Evolutionary conservation across 1,140 invertebrate genomes (phyloP).

Genomic region (Ceratosolen fusciceps): DNA sequence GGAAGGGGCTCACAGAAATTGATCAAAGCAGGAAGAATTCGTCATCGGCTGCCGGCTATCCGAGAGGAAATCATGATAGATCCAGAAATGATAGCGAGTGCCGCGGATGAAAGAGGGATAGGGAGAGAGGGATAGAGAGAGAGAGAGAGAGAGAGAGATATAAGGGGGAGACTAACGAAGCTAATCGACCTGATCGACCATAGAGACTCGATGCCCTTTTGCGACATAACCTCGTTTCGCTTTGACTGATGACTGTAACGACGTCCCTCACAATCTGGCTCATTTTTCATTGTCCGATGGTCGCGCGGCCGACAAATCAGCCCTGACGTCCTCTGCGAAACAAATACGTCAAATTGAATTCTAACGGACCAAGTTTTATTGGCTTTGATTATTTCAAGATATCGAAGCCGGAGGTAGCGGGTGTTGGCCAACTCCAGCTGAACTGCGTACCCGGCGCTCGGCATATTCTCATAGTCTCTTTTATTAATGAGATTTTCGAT

Average conservation of each 20-base stretch:
- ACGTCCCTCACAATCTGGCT: not conserved
- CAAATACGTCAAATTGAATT: constrained; percentile 46
- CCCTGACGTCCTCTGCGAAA: constrained; percentile 21
- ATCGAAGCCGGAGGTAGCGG: not conserved
- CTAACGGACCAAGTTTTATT: not conserved
- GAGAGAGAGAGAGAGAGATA: no score
- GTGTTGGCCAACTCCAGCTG: not conserved
- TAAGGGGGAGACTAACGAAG: not conserved
- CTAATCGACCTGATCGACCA: constrained; percentile 44
- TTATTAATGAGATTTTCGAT: constrained; percentile 8
- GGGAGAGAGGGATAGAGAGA: no score
- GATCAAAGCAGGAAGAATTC: constrained; percentile 42
- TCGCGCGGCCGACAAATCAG: not conserved
- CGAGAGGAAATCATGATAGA: constrained; percentile 42
- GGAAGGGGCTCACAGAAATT: constrained; percentile 5
- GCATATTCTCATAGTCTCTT: not conserved
- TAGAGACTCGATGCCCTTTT: not conserved
- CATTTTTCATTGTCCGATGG: constrained; percentile 23
- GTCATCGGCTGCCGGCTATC: constrained; percentile 35
- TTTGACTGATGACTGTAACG: constrained; percentile 37
- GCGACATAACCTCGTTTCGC: constrained; percentile 38
- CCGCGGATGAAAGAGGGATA: no score
- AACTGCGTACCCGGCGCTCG: not conserved
- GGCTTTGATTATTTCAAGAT: constrained; percentile 25
- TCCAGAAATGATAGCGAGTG: no score